These are phyloP conservation scores for Tragopan temminckii DNA, from an alignment of 2,797 vertebrate species.

Conservation along the genomic window DNA sequence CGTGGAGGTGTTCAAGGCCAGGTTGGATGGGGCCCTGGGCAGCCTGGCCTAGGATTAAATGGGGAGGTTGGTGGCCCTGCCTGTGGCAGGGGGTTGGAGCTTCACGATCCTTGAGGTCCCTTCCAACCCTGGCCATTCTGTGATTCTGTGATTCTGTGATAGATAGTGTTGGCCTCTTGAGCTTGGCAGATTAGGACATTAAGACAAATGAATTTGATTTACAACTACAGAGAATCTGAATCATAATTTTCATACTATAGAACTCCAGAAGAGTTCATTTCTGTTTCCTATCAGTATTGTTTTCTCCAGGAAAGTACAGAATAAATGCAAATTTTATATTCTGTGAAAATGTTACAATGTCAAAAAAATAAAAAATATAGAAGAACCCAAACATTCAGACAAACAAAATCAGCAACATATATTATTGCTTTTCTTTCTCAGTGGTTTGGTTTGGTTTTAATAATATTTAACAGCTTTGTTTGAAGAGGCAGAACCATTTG, in stretches of 20 bases:
- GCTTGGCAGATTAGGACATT: neutral
- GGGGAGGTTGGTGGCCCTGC: too few species aligned
- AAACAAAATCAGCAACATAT: neutral
- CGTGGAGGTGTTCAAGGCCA: too few species aligned
- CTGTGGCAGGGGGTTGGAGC: too few species aligned
- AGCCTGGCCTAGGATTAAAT: too few species aligned
- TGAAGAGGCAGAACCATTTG: neutral
- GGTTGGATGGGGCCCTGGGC: too few species aligned
- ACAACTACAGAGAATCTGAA: neutral
- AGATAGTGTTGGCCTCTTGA: neutral
- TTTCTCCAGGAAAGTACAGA: neutral
- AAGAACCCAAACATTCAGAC: neutral
- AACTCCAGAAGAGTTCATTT: neutral
- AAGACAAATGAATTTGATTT: conserved; percentile 14
- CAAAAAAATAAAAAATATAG: neutral
- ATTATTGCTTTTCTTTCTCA: neutral
- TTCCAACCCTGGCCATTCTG: too few species aligned
- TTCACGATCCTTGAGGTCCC: too few species aligned
- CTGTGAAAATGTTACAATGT: neutral
- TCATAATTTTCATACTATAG: neutral
- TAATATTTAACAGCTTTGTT: neutral
- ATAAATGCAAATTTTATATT: neutral
- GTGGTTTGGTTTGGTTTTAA: neutral
- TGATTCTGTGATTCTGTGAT: too few species aligned
- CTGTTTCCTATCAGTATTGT: neutral